Evolutionary conservation across 2,113 vertebrate genomes (phyloP), one percentile per base, ranked within the genome.

Genomic region (Okapia johnstoni): DNA sequence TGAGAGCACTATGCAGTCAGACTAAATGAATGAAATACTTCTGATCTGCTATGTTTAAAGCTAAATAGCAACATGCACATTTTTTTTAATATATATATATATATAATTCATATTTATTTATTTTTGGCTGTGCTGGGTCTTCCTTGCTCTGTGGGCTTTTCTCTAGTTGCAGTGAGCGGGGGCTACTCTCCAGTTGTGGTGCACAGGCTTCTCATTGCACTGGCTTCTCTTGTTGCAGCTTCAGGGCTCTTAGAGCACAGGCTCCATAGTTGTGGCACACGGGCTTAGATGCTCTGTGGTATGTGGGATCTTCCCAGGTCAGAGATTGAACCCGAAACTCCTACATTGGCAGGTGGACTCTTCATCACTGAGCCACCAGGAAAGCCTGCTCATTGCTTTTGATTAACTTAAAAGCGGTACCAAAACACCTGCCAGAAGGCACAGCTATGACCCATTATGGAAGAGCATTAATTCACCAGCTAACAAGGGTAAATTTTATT

Each of bases 401-500:
- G 98, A 98, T 98, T 98, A 98, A 98, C 95, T 54, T 93, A 93
- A 96, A 92, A 90, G 89, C 90, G 83, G 87, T 98, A 97, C 90
- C 96, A 98, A 96, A 96, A 83, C n/a, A 76, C 13, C 36, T 36
- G 26, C 26, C 36, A 16, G 73, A 36, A 91, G 52, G 93, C 98
- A 94, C 93, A 76, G 66, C 63, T 58, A 76, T 97, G 88, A 95
- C 93, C 97, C 96, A 91, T 77, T 73, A 73, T 97, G 86, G 92
- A 96, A 95, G 89, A 95, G n/a, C 66, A 95, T 93, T 98, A 95
- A 98, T 98, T 98, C 98, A 97, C 90, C 2, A 57, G 81, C 84
- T 96, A 98, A 54, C 79, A 96, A 97, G 25, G 95, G 48, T 50
- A 88, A 90, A 83, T 77, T 85, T 94, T 23, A 91, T 70, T 93